phyloP scores from a whole-genome alignment of 53 echinoderm and acorn worm species.

The Antedon mediterranea region DNA sequence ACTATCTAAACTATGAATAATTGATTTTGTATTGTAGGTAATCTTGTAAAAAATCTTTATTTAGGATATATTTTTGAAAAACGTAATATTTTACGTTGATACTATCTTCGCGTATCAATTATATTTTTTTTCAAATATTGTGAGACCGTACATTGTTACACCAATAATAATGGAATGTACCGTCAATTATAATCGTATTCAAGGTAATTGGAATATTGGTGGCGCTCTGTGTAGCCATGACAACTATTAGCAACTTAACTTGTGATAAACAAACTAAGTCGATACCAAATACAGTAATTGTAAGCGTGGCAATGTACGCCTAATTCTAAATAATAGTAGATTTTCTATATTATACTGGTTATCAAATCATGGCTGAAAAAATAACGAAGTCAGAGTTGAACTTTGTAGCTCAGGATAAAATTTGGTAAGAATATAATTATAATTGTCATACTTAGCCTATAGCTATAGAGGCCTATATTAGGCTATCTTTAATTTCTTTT shows the following conservation, averaged over 20 bases:
- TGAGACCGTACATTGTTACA: background rate
- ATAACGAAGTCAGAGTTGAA: constrained; percentile 60
- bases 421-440: constrained; percentile 67
- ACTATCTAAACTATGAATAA: no score
- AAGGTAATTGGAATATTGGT: background rate
- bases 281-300: background rate
- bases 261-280: background rate
- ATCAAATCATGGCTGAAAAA: constrained; percentile 10
- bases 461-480: no score
- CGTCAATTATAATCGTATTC: background rate
- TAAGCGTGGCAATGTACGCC: background rate
- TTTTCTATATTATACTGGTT: background rate
- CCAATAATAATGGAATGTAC: background rate
- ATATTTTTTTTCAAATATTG: no score
- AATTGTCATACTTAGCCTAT: no score
- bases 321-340: background rate
- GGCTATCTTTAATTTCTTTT: no score
- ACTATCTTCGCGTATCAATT: no score
- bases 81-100: no score
- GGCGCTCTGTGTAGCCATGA: background rate
- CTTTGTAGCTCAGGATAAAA: constrained; percentile 86
- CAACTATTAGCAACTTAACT: background rate
- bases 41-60: no score
- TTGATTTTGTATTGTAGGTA: no score
- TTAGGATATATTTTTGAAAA: no score